Base-by-base conservation (phyloP, 1,140 invertebrate genomes). In the Holcopasites calliopsidis region DNA sequence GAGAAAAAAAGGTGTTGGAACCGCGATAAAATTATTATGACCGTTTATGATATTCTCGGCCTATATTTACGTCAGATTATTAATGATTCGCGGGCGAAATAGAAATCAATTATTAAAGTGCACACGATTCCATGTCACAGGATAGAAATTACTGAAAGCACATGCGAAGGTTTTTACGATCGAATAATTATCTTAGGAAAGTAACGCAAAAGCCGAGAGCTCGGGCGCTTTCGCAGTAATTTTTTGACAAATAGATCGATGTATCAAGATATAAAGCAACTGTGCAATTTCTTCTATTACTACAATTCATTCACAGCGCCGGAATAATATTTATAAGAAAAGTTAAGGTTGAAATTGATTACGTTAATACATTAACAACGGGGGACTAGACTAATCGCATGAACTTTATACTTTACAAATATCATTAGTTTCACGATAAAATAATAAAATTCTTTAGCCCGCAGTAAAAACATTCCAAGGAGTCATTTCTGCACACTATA, bases 31-130 rank as follows among this genome's bases (percentile, higher is more conserved):
- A 38, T 44, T 21, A 52, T 65, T 3, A 44, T 18, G 13, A 44
- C 13, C n/a, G 1, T 16, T 65, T 65, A 13, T 33, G 23, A 23
- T 23, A 35, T 35, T 38, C 35, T 21, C 42, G 2, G 1, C 61
- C 3, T 13, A 44, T 54, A 52, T 64, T 54, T 61, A 28, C 18
- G 10, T n/a, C 11, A 54, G 31, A 55, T 16, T 16, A 61, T 40
- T 42, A 21, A 33, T 26, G 16, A 60, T 44, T 28, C 31, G 58
- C n/a, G 42, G 55, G 13, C 42, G 38, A 71, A 16, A n/a, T 65
- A 73, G 40, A 65, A 73, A 73, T 73, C 65, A 73, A 35, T 73
- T 73, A 65, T 33, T 44, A 54, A 73, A 13, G 57, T 68, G 52
- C 16, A 23, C 42, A 68, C 13, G 23, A 47, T 44, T 21, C 28